phyloP scores from a whole-genome alignment of 2,888 invertebrate genomes.

The Brachypalpus laphriformis region DNA sequence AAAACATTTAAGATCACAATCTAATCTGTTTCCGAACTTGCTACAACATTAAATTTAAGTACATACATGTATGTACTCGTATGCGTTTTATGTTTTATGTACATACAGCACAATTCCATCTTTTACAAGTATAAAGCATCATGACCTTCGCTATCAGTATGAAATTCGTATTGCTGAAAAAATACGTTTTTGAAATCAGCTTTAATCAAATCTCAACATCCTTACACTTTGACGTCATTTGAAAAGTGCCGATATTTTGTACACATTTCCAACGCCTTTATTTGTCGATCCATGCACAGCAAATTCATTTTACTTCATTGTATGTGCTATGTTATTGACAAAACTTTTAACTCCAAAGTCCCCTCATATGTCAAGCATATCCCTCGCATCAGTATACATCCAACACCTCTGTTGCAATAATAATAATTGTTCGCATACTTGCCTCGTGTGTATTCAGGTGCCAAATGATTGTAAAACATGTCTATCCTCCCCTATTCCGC shows the following conservation, averaged over 20 bases:
- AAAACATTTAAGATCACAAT: too few relatives aligned
- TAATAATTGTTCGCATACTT: not conserved
- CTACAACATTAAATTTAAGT: too few relatives aligned
- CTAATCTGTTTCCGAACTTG: too few relatives aligned
- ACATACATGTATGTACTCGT: too few relatives aligned
- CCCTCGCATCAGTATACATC: not conserved
- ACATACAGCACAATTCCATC: too few relatives aligned
- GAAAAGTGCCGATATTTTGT: not conserved
- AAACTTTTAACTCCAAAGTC: not conserved
- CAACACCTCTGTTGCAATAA: not conserved
- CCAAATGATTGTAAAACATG: not conserved
- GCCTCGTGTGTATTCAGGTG: slow-evolving; percentile 20
- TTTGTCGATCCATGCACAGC: not conserved
- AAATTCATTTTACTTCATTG: not conserved
- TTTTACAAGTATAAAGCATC: too few relatives aligned
- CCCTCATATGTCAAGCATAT: not conserved
- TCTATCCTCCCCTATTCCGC: not conserved
- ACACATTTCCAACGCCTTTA: not conserved
- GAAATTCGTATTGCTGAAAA: too few relatives aligned
- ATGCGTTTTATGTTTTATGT: too few relatives aligned
- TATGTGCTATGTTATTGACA: not conserved
- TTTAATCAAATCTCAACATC: not conserved
- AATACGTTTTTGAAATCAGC: not conserved
- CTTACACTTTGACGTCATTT: not conserved
- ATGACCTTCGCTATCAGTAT: too few relatives aligned